These are phyloP conservation scores for Etheostoma cragini DNA, from an alignment of 2,113 vertebrate genomes.

Conservation along the genomic window DNA sequence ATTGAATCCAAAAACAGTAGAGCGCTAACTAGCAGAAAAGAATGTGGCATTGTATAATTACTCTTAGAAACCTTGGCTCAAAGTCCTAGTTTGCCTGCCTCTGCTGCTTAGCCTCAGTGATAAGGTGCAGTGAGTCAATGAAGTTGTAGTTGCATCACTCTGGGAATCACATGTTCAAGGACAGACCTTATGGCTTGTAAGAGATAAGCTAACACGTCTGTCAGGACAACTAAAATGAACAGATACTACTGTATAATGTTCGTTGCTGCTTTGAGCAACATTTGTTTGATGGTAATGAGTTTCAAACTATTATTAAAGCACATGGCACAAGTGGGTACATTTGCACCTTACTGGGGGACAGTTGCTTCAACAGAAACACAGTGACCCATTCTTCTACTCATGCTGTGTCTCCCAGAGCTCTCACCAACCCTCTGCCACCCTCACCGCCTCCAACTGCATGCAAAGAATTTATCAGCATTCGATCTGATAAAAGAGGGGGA, in stretches of 20 bases:
- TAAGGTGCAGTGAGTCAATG: constrained; percentile 28
- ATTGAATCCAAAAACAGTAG: constrained; percentile 1
- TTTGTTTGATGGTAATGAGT: constrained; percentile 48
- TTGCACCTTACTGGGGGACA: constrained; percentile 28
- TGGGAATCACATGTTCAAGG: constrained; percentile 45
- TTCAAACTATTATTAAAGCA: constrained; percentile 55
- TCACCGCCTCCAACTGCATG: constrained; percentile 26
- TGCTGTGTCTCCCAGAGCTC: constrained; percentile 16
- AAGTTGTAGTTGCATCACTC: constrained; percentile 1
- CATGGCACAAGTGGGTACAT: constrained; percentile 18
- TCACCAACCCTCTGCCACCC: constrained; percentile 2
- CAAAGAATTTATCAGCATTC: constrained; percentile 66
- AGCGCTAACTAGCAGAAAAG: constrained; percentile 4
- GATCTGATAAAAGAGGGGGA: constrained; percentile 47
- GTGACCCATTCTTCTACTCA: constrained; percentile 46
- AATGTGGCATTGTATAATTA: constrained; percentile 3
- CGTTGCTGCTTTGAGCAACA: background rate
- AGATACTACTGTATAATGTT: background rate
- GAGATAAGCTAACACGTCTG: constrained; percentile 24
- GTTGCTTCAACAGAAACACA: constrained; percentile 40
- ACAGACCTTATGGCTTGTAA: constrained; percentile 14
- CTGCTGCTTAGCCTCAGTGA: constrained; percentile 10
- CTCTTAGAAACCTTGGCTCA: constrained; percentile 17
- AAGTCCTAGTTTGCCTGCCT: constrained; percentile 14
- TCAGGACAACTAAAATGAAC: constrained; percentile 1